Evolutionary conservation across 1,140 invertebrate genomes (phyloP).

Genomic region (Drosophila ironensis): DNA sequence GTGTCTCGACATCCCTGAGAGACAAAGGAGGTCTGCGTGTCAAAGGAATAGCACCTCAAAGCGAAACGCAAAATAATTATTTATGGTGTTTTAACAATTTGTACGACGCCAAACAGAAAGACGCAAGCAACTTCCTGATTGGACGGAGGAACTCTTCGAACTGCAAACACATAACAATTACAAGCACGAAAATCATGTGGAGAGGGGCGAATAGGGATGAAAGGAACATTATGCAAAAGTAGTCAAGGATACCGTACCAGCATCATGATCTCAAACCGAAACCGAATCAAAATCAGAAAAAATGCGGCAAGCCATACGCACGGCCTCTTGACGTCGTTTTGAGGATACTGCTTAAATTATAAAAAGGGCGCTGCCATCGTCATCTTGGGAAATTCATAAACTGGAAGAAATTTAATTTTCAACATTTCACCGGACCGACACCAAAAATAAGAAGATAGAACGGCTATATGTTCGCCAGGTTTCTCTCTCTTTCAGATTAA

Average conservation of each 20-base stretch:
- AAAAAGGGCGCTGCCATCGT: constrained; percentile 61
- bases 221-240: constrained; percentile 55
- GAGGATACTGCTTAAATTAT: constrained; percentile 80
- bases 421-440: background rate
- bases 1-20: constrained; percentile 2
- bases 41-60: constrained; percentile 63
- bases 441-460: background rate
- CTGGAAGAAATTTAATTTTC: constrained; percentile 73
- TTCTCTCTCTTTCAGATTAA: background rate
- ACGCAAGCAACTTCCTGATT: background rate
- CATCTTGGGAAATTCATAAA: constrained; percentile 76
- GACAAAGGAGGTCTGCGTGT: background rate
- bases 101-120: constrained; percentile 12
- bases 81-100: constrained; percentile 79
- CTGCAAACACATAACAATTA: constrained; percentile 68
- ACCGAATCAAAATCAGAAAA: constrained; percentile 2
- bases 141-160: constrained; percentile 20
- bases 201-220: background rate
- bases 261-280: too few species aligned
- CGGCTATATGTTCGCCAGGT: too few species aligned
- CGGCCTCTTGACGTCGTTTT: constrained; percentile 51
- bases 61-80: constrained; percentile 76
- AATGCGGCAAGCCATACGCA: constrained; percentile 37
- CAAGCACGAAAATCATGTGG: constrained; percentile 8
- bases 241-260: constrained; percentile 59